These are phyloP conservation scores for cattle (Bos taurus) DNA, from an alignment of 2,113 vertebrate genomes.

Conservation along the genomic window ARS-UCD2.0 NC_037328.1:142064001-142064500, in stretches of 20 bases:
- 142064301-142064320: background rate
- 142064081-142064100: background rate
- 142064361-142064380: background rate
- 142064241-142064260: background rate
- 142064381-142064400: background rate
- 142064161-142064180: background rate
- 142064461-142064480: background rate
- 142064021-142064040: background rate
- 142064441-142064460: background rate
- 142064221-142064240: background rate
- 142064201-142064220: background rate
- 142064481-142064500: background rate
- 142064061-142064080: background rate
- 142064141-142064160: background rate
- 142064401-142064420: background rate
- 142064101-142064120: background rate
- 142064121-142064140: background rate
- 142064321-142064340: background rate
- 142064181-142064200: background rate
- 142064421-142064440: background rate
- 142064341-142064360: background rate
- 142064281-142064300: background rate
- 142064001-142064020: background rate
- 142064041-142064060: background rate
- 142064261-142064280: background rate